These are phyloP conservation scores for Platichthys stellatus DNA, from an alignment of 2,113 vertebrate species.

Conservation along the genomic window DNA sequence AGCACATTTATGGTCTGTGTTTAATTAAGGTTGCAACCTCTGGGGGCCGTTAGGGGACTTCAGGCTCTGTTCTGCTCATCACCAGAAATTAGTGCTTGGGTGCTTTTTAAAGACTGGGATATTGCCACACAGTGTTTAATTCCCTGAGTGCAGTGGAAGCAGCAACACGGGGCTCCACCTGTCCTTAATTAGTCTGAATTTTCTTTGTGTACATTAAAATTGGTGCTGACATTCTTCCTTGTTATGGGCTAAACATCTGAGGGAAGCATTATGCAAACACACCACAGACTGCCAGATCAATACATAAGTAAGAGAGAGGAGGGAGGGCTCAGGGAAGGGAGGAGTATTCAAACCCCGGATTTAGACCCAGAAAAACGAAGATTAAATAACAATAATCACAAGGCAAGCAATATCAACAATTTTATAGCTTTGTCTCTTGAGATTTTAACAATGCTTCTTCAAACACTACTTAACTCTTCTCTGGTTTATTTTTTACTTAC, in stretches of 20 bases:
- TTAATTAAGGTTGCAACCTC: constrained; percentile 24
- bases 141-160: not conserved
- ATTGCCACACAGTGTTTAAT: constrained; percentile 5
- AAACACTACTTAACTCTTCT: too few species aligned
- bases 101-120: constrained; percentile 1
- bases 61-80: constrained; percentile 13
- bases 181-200: not conserved
- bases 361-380: not conserved
- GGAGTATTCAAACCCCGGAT: constrained; percentile 18
- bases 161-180: not conserved
- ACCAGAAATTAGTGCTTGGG: not conserved
- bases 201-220: not conserved
- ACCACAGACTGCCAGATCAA: constrained; percentile 2
- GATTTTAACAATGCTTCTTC: too few species aligned
- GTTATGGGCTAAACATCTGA: constrained; percentile 13
- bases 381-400: not conserved
- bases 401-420: too few species aligned
- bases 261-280: constrained; percentile 35
- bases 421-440: too few species aligned
- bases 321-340: not conserved
- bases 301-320: not conserved
- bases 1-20: constrained; percentile 19
- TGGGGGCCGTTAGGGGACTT: not conserved
- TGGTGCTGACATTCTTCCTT: constrained; percentile 6
- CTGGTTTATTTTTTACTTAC: too few species aligned